Conservation (phyloP, 2,797 vertebrate species). For the Erithacus rubecula region DNA sequence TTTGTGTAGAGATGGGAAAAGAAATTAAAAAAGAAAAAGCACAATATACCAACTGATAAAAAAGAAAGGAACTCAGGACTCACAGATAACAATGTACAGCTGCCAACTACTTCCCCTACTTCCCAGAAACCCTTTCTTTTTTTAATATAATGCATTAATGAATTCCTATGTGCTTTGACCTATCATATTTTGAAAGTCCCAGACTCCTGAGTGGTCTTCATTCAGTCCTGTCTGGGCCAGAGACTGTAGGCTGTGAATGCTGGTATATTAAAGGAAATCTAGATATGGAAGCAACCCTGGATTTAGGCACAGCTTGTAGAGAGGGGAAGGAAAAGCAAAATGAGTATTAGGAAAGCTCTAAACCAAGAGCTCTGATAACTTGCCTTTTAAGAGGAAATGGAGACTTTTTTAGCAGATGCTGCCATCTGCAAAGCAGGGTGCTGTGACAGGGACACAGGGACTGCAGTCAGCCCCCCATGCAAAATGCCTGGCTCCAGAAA, state of each 20-base stretch:
- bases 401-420: neutral
- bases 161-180: neutral
- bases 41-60: neutral
- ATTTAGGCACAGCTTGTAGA: neutral
- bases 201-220: neutral
- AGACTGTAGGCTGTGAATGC: neutral
- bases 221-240: neutral
- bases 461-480: neutral
- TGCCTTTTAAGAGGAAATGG: neutral
- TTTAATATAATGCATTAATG: neutral
- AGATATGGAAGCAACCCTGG: neutral
- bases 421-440: neutral
- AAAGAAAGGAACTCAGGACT: neutral
- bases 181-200: neutral
- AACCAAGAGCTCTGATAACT: neutral
- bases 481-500: neutral
- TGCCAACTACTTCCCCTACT: neutral
- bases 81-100: neutral
- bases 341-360: neutral
- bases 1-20: neutral
- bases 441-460: neutral
- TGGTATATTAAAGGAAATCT: neutral
- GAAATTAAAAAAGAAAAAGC: neutral
- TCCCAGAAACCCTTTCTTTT: neutral
- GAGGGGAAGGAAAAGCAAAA: neutral